Base-by-base conservation (phyloP, 2,888 invertebrate species). In the Ditylenchus weischeri region DNA sequence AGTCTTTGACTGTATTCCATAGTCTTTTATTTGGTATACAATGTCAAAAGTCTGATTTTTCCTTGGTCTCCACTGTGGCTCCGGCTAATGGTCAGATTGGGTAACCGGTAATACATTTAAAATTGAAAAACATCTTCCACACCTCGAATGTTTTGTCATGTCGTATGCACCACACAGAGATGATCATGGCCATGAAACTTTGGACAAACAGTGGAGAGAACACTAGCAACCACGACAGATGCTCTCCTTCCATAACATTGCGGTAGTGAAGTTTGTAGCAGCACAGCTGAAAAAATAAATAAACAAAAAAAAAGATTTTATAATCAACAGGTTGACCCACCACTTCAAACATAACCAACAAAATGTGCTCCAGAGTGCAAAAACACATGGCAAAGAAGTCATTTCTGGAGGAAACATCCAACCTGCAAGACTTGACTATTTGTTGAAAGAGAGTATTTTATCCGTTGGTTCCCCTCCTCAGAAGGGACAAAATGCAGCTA, bases 361-460 rank as follows among this genome's bases (percentile, higher is more conserved):
- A 91, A 71, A 95, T 86, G 84, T 98, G 96, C 81, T 96, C 88
- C 58, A 93, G 91, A 77, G 94, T 88, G 72, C 92, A 93, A 83
- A 96, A 92, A 70, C 96, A 87, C 95, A 98, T 96, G 19, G 94
- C 93, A 85, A 94, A 94, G 85, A 93, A 98, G 84, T 98, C 96
- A 50, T 93, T 90, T 84, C 94, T 93, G 8, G 93, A 91, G 86
- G 93, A 92, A 75, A 92, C 92, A 87, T 95, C 95, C 78, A 92
- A 86, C 84, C 95, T 91, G 85, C 61, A 78, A 69, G 5, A 13
- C 15, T 43, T 43, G 43, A 10, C 43, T 29, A 29, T 29, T n/a
- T 29, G 29, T 29, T 29, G 29, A 29, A 29, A 29, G 2, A 4
- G 2, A 29, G n/a, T 29, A 29, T 29, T 29, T 29, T 29, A 2